phyloP scores from a whole-genome alignment of 2,113 vertebrate genomes.

The Illadopsis cleaveri region DNA sequence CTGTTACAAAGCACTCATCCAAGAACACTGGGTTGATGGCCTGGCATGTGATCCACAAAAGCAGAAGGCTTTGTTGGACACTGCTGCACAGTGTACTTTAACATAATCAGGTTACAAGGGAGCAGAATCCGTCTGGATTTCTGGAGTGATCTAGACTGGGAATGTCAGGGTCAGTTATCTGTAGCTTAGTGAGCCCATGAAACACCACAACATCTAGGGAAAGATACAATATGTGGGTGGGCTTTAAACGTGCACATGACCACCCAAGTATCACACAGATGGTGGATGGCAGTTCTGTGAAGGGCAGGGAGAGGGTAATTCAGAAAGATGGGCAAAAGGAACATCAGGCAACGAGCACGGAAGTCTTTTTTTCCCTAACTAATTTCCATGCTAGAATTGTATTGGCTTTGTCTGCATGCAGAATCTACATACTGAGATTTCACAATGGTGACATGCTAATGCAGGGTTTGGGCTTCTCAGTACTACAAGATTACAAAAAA shows the following conservation, averaged over 20 bases:
- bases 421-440: not conserved
- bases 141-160: not conserved
- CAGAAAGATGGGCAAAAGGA: not conserved
- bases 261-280: not conserved
- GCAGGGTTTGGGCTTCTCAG: not conserved
- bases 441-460: not conserved
- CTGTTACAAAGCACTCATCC: not conserved
- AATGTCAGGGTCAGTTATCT: not conserved
- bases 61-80: not conserved
- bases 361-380: not conserved
- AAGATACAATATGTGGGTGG: not conserved
- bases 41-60: not conserved
- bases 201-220: not conserved
- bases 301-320: not conserved
- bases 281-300: not conserved
- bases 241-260: not conserved
- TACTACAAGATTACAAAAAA: not conserved
- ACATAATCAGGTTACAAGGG: not conserved
- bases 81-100: not conserved
- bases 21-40: not conserved
- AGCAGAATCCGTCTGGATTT: not conserved
- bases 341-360: not conserved
- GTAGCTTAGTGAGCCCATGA: not conserved
- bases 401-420: not conserved
- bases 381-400: not conserved